Evolutionary conservation across 2,888 invertebrate species (phyloP).

Genomic region (Cheilosia urbana): DNA sequence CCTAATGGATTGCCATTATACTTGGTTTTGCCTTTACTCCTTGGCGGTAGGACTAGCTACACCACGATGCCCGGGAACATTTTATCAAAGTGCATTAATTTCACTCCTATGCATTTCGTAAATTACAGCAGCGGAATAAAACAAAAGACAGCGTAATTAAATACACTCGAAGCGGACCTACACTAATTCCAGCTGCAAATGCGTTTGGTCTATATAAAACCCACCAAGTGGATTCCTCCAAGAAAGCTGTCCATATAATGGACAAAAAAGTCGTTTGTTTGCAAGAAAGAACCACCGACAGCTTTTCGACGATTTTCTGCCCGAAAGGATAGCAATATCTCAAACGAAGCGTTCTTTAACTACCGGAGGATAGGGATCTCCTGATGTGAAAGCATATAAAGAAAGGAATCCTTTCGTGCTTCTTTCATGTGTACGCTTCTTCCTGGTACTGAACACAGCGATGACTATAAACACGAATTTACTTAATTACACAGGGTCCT

Average conservation of each 20-base stretch:
- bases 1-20: conserved; percentile 49
- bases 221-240: conserved; percentile 13
- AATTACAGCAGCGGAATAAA: conserved; percentile 45
- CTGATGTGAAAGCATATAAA: neutral
- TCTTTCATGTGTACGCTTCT: neutral
- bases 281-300: conserved; percentile 2
- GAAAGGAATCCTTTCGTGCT: conserved; percentile 26
- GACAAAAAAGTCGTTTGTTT: conserved; percentile 15
- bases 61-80: conserved; percentile 24
- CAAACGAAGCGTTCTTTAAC: conserved; percentile 40
- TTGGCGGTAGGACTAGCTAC: neutral
- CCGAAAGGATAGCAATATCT: conserved; percentile 51
- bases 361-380: conserved; percentile 10
- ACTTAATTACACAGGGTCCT: conserved; percentile 46
- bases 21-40: neutral
- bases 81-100: conserved; percentile 63
- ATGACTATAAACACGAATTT: conserved; percentile 20
- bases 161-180: conserved; percentile 52
- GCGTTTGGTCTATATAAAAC: conserved; percentile 25
- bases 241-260: conserved; percentile 23
- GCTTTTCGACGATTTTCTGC: conserved; percentile 52
- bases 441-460: neutral
- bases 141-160: conserved; percentile 64
- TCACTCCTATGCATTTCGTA: conserved; percentile 57
- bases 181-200: conserved; percentile 41